Evolutionary conservation across 2,797 vertebrate species (phyloP).

Genomic region (Pangasius mekongensis): DNA sequence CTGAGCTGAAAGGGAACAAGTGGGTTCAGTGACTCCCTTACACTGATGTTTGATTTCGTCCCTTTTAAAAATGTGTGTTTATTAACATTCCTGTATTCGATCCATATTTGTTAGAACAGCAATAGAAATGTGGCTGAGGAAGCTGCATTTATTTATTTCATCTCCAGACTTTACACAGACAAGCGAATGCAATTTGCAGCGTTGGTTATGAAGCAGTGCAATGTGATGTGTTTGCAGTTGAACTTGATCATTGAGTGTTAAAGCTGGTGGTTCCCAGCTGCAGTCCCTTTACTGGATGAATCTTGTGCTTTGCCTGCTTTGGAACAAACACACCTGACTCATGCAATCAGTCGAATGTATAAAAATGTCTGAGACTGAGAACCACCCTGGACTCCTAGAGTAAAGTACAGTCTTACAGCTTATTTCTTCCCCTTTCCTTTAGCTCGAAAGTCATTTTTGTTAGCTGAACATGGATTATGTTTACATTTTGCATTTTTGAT

Average conservation of each 20-base stretch:
- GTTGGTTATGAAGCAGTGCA: background rate
- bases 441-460: background rate
- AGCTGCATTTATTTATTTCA: background rate
- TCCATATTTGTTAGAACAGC: background rate
- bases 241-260: background rate
- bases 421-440: background rate
- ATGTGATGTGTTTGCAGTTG: background rate
- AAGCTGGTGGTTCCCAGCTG: background rate
- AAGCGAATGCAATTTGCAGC: background rate
- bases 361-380: background rate
- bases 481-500: constrained; percentile 67
- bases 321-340: background rate
- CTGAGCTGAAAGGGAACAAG: constrained; percentile 4
- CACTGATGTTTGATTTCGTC: background rate
- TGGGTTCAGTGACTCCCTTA: constrained; percentile 13
- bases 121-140: background rate
- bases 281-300: background rate
- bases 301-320: background rate
- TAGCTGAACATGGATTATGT: constrained; percentile 50
- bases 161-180: background rate
- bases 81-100: constrained; percentile 8
- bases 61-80: background rate
- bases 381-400: background rate
- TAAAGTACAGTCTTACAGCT: no score
- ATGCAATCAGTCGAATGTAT: background rate